Base-by-base conservation (phyloP, 2,797 vertebrate species). In the Falco berigora region DNA sequence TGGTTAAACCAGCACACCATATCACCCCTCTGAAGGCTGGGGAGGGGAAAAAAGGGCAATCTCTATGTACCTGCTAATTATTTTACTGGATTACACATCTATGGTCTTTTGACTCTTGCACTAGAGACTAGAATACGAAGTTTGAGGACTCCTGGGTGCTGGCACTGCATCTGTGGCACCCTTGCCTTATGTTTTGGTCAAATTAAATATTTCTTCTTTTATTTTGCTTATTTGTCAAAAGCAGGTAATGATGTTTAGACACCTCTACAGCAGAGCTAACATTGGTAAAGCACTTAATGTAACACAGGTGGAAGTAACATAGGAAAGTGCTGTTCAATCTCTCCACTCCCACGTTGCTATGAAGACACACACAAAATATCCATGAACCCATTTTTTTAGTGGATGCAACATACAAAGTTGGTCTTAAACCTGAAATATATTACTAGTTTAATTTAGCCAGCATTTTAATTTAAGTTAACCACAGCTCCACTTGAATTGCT, bases 401-500 rank as follows among this genome's bases (percentile, higher is more conserved):
- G 36, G 38, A 14, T 30, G n/a, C 56, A 59, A 63, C 12, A 15
- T 2, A 63, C 23, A 69, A 73, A 77, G 42, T 66, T 40, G 12
- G 14, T 34, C 40, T 88, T 32, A 61, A 92, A 66, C 56, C 52
- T 14, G 47, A 58, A 78, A 66, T 58, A 32, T 6, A 42, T 44
- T 49, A 12, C 62, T 9, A 61, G 28, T 71, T 91, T 71, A 32
- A 88, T 74, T 89, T 40, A 92, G 61, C 3, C 0, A 93, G 34
- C 53, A 58, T 78, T 83, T 91, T 6, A 72, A 34, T 71, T 84
- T 80, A 88, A 88, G 71, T 74, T 30, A 92, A 77, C 24, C 24
- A 47, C 84, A 71, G 53, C 61, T 87, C 75, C 58, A 3, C 30
- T 74, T 1, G 32, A 77, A 42, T 42, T 61, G 10, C 76, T 78